A percentile compares a stretch with the other conserved stretches of the same genome.
Evolutionary conservation across 2,797 vertebrate genomes (phyloP).

Genomic region (Coracias cyanogaster): DNA sequence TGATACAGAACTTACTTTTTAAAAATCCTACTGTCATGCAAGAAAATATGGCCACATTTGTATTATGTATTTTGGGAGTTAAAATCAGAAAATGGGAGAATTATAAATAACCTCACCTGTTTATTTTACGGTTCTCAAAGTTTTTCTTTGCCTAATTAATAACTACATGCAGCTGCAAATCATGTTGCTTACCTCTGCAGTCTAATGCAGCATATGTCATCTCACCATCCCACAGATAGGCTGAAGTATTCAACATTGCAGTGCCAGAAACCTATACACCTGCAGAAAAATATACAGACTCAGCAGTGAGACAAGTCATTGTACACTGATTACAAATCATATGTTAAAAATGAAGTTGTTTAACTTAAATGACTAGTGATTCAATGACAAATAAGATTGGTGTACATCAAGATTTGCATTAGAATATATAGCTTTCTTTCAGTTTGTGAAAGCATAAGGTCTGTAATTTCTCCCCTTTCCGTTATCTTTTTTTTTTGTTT

Average conservation of each 20-base stretch:
- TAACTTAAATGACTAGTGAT: background rate
- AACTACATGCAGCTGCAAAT: background rate
- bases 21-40: background rate
- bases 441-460: background rate
- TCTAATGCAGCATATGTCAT: background rate
- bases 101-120: background rate
- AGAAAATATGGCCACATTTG: background rate
- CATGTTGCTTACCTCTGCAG: background rate
- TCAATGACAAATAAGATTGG: background rate
- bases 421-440: background rate
- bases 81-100: background rate
- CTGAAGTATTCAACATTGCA: background rate
- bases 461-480: background rate
- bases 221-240: background rate
- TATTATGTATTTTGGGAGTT: background rate
- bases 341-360: conserved; percentile 1
- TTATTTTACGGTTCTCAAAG: background rate
- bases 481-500: background rate
- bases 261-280: background rate
- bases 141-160: background rate
- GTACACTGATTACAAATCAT: background rate
- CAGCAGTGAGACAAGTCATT: background rate
- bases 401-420: background rate
- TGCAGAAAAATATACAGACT: background rate
- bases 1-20: background rate